phyloP scores from a whole-genome alignment of 2,797 vertebrate genomes.

The Microtus agrestis region DNA sequence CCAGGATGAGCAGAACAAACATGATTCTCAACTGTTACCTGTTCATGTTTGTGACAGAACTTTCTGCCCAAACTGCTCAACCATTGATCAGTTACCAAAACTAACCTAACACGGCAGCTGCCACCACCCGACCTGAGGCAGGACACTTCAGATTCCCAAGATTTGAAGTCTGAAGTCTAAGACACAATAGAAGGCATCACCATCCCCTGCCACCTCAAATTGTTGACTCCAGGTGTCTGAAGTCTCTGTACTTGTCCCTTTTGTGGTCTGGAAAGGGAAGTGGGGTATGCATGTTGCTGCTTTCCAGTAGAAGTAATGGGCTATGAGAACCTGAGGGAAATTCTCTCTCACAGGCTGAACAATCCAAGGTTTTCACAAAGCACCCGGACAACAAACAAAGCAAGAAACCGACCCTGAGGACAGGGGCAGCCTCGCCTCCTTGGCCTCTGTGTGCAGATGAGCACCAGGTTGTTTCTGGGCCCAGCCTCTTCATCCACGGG shows the following conservation, averaged over 20 bases:
- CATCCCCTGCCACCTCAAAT: no score
- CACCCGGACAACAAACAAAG: neutral
- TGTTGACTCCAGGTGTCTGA: neutral
- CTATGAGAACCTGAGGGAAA: neutral
- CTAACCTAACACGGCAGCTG: neutral
- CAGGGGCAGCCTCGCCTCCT: neutral
- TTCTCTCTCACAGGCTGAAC: neutral
- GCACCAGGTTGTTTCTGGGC: neutral
- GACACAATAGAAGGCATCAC: neutral
- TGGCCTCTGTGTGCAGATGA: no score
- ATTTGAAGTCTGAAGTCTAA: neutral
- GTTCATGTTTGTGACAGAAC: neutral
- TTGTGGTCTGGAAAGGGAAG: neutral
- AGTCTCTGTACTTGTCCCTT: neutral
- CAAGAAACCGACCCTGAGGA: neutral
- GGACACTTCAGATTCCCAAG: neutral
- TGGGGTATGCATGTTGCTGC: rapidly evolving
- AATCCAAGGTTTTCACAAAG: neutral
- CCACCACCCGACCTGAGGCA: neutral
- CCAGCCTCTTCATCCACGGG: neutral
- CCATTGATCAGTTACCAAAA: neutral
- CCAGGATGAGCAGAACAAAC: neutral
- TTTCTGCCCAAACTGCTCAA: neutral
- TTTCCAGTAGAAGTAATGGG: neutral
- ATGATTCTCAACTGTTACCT: neutral